phyloP scores from a whole-genome alignment of 2,113 vertebrate genomes.

The Ceyx margarethae region DNA sequence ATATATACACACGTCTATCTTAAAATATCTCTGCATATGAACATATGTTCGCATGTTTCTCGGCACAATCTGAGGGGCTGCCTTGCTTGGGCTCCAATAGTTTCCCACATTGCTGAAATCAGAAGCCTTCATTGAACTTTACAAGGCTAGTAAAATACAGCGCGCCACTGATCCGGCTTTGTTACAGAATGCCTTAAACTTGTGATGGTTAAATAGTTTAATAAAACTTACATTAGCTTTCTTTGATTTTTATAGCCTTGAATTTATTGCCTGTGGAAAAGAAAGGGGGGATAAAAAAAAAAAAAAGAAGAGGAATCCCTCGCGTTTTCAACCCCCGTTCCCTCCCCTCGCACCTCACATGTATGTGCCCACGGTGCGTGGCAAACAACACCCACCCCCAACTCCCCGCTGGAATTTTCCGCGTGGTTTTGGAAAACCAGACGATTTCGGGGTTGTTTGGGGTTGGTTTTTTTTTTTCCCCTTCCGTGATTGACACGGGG shows the following conservation, averaged over 20 bases:
- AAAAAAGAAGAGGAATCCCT: background rate
- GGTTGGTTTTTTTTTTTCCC: background rate
- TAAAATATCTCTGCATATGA: background rate
- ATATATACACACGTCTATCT: rapidly evolving
- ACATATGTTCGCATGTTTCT: background rate
- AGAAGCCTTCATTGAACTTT: constrained; percentile 47
- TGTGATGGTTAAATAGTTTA: constrained; percentile 79
- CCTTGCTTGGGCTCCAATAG: background rate
- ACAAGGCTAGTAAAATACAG: constrained; percentile 63
- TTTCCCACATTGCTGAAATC: background rate
- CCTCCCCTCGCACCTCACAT: background rate
- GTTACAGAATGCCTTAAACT: constrained; percentile 67
- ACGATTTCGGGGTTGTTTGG: background rate
- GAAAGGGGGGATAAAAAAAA: background rate
- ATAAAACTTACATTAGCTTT: constrained; percentile 81
- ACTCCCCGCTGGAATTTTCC: background rate
- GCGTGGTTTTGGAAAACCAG: background rate
- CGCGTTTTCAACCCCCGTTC: background rate
- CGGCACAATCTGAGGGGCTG: background rate
- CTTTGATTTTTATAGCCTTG: constrained; percentile 83
- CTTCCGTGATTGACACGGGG: background rate
- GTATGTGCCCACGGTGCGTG: background rate
- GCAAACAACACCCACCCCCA: background rate
- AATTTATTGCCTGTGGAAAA: constrained; percentile 81
- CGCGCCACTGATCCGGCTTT: constrained; percentile 49